Percentiles rank a stretch among this genome's conserved stretches.
Evolutionary conservation across 2,113 vertebrate genomes (phyloP).

Genomic region (Ictalurus punctatus): DNA sequence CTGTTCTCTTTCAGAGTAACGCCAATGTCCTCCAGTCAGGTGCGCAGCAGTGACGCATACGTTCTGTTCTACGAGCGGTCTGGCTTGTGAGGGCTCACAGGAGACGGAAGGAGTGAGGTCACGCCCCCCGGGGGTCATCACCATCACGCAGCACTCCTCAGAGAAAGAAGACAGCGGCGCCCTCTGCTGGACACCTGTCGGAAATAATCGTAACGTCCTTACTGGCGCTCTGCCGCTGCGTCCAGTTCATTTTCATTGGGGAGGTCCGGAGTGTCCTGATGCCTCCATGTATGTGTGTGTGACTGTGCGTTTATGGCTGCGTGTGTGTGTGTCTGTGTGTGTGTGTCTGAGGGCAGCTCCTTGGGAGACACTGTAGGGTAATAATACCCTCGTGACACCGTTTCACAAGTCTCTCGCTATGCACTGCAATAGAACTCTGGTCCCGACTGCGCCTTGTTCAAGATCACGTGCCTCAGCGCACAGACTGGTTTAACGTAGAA

Average conservation of each 20-base stretch:
- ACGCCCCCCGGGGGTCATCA: constrained; percentile 48
- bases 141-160: neutral
- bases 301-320: constrained; percentile 30
- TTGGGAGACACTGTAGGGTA: constrained; percentile 56
- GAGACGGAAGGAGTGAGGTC: constrained; percentile 39
- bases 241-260: constrained; percentile 30
- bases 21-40: constrained; percentile 93
- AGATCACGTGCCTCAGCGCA: constrained; percentile 58
- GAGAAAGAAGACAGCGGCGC: constrained; percentile 26
- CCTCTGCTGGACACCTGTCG: constrained; percentile 45
- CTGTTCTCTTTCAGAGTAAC: constrained; percentile 78
- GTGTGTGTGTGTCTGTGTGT: constrained; percentile 36
- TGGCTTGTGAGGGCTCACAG: constrained; percentile 76
- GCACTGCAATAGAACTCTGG: constrained; percentile 67
- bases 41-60: constrained; percentile 94
- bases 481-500: constrained; percentile 57
- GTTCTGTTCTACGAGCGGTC: constrained; percentile 96
- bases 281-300: constrained; percentile 47
- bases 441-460: constrained; percentile 66
- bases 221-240: constrained; percentile 37
- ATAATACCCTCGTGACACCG: constrained; percentile 58
- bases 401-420: constrained; percentile 70
- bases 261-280: constrained; percentile 4
- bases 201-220: constrained; percentile 39
- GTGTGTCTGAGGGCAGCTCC: constrained; percentile 55